Evolutionary conservation across 2,113 vertebrate genomes (phyloP), one percentile per base, ranked within the genome.

Genomic region (Chamaetylas fuelleborni): DNA sequence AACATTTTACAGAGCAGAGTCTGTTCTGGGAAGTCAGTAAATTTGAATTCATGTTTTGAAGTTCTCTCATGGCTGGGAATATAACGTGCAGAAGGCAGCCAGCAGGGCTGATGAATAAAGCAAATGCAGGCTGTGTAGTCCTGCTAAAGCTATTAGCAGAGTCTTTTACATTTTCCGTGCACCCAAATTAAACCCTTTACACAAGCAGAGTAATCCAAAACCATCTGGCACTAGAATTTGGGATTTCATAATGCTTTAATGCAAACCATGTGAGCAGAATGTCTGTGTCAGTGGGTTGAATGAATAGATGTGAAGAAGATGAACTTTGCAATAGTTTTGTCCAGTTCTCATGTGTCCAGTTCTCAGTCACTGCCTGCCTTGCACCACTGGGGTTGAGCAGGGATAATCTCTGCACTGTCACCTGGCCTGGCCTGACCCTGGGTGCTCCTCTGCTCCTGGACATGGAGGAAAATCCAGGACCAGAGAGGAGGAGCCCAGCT

Each of bases 241-340:
- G 84, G 93, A 82, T 97, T 95, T 96, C 93, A 90, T 93, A 90
- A 92, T 90, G 87, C 71, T 86, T 89, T 93, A 95, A 97, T 93
- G 78, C 74, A 86, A 88, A 81, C 79, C 96, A 94, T 91, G 91
- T 92, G 94, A 91, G 87, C 91, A 87, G 43, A 60, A 61, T 57
- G 78, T 61, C 81, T 84, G 51, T 95, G 88, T 56, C 77, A 76
- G 65, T 61, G 89, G n/a, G 16, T 4, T 90, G 80, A 58, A 86
- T 48, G 70, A 61, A 61, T 29, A 8, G 51, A 57, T 40, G 40
- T 69, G 23, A 67, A 74, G 84, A 69, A 42, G 33, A 56, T 22
- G 11, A 94, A 65, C 64, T 95, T 48, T 38, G 64, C 65, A 42
- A 14, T 4, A 38, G 33, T 42, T 92, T 18, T 79, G 73, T 51